These are phyloP conservation scores for Euplagia quadripunctaria DNA, from an alignment of 2,888 invertebrate genomes.

Conservation along the genomic window DNA sequence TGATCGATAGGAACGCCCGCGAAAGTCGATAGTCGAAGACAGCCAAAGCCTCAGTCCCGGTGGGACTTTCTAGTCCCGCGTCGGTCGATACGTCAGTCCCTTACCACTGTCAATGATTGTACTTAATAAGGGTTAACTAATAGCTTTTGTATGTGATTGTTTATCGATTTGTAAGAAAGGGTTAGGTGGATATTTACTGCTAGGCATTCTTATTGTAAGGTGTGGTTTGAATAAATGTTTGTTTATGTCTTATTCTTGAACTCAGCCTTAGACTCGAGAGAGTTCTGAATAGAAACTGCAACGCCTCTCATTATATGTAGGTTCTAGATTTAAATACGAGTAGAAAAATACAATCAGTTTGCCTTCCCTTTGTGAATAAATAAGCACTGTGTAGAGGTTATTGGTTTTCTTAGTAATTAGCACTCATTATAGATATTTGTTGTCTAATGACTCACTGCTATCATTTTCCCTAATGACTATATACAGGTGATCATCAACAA, in stretches of 20 bases:
- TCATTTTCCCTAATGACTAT: no score
- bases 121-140: slow-evolving; percentile 52
- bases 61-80: slow-evolving; percentile 43
- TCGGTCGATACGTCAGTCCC: slow-evolving; percentile 45
- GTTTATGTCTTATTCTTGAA: background rate
- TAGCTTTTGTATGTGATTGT: slow-evolving; percentile 46
- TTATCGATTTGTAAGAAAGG: slow-evolving; percentile 21
- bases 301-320: background rate
- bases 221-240: background rate
- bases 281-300: background rate
- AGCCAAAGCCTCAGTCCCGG: slow-evolving; percentile 16
- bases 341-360: background rate
- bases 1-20: slow-evolving; percentile 64
- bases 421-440: no score
- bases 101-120: slow-evolving; percentile 42
- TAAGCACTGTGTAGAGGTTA: background rate
- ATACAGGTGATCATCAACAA: no score
- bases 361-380: background rate
- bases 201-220: background rate
- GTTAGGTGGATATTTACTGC: slow-evolving; percentile 19
- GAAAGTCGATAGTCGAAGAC: slow-evolving; percentile 45
- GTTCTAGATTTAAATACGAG: background rate
- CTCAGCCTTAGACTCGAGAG: background rate
- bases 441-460: no score
- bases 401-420: no score